These are phyloP conservation scores for Epinephelus coioides DNA, from an alignment of 2,797 vertebrate genomes.

Conservation along the genomic window DNA sequence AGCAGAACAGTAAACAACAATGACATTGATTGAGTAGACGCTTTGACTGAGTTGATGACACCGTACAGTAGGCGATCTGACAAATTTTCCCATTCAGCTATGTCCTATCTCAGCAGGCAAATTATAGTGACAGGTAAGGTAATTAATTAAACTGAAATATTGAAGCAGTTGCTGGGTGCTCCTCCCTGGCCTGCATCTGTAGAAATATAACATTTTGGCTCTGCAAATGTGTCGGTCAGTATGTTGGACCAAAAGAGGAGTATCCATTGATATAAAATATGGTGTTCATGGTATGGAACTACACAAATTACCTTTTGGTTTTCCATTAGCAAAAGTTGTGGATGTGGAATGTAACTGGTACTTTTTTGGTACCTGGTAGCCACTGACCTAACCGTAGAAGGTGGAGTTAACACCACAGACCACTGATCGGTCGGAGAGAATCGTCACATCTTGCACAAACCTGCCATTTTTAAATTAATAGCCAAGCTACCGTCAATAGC, in stretches of 20 bases:
- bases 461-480: no score
- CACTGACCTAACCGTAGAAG: no score
- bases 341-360: no score
- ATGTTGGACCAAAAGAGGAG: background rate
- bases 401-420: no score
- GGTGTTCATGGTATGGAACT: no score
- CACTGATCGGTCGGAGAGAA: no score
- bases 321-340: no score
- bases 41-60: slow-evolving; percentile 61
- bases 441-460: no score
- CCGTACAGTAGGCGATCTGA: slow-evolving; percentile 35
- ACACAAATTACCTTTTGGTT: no score
- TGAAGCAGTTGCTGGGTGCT: background rate
- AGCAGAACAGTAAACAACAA: slow-evolving; percentile 55
- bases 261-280: no score
- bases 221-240: background rate
- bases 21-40: slow-evolving; percentile 63
- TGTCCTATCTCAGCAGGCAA: slow-evolving; percentile 11
- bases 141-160: slow-evolving; percentile 11
- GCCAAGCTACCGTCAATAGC: no score
- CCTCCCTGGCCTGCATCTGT: background rate
- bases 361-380: no score
- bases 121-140: slow-evolving; percentile 15
- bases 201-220: background rate
- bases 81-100: slow-evolving; percentile 31